phyloP scores from a whole-genome alignment of 2,113 vertebrate species.

The Coptodon bakossiorum region DNA sequence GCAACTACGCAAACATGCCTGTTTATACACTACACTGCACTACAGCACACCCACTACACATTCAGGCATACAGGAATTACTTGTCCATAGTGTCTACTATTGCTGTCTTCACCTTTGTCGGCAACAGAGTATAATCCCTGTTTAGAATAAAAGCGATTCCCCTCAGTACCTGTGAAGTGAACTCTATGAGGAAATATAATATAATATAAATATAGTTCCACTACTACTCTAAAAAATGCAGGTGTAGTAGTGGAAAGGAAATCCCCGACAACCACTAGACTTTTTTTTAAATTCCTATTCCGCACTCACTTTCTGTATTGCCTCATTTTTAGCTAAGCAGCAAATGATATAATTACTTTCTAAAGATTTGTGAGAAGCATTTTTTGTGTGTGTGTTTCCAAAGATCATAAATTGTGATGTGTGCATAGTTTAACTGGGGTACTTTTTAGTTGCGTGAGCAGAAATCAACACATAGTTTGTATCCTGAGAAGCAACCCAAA shows the following conservation, averaged over 20 bases:
- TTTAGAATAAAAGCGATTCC: neutral
- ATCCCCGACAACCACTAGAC: neutral
- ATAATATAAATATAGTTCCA: neutral
- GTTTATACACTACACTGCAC: neutral
- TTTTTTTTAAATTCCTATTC: conserved; percentile 8
- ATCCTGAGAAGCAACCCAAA: neutral
- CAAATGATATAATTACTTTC: conserved; percentile 19
- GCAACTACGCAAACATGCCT: neutral
- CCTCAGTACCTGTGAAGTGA: neutral
- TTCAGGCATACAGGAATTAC: neutral
- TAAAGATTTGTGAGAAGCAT: neutral
- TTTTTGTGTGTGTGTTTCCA: neutral
- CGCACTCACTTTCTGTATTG: neutral
- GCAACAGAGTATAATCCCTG: neutral
- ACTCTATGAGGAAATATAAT: neutral
- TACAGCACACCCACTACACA: neutral
- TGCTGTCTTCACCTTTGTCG: neutral
- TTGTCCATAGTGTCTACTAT: neutral
- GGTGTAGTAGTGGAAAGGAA: neutral
- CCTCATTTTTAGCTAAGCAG: conserved; percentile 14
- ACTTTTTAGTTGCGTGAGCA: neutral
- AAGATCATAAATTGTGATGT: neutral
- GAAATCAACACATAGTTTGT: neutral
- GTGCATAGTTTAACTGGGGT: neutral
- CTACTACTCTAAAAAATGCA: neutral